A percentile compares a stretch with the other conserved stretches of the same genome.
Conservation (phyloP, 2,113 vertebrate genomes). For the Gorsachius goisagi region DNA sequence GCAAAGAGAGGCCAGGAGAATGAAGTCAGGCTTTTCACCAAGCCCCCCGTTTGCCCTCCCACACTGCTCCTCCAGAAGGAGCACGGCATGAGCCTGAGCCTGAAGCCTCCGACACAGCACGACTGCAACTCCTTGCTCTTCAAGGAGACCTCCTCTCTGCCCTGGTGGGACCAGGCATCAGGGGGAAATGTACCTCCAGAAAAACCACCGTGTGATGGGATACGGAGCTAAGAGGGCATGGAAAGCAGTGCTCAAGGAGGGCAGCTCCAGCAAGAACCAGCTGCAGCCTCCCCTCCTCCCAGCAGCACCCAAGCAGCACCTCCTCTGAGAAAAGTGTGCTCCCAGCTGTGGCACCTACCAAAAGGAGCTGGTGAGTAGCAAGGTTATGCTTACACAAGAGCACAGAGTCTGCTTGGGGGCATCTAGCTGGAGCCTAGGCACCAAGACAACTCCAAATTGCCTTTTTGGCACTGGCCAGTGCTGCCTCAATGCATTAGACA, state of each 20-base stretch:
- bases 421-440: background rate
- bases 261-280: background rate
- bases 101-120: background rate
- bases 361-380: background rate
- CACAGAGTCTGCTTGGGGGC: background rate
- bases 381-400: background rate
- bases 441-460: background rate
- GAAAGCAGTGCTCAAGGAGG: background rate
- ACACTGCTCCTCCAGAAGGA: background rate
- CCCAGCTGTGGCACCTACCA: background rate
- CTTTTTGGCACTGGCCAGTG: background rate
- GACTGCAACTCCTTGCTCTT: background rate
- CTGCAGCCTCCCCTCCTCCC: background rate
- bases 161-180: background rate
- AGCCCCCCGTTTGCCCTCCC: background rate
- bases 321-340: background rate
- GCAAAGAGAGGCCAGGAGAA: background rate
- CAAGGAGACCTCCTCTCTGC: background rate
- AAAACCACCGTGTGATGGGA: accelerated
- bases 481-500: background rate
- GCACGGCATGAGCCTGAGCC: background rate
- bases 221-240: background rate
- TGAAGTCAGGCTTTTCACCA: background rate
- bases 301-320: background rate
- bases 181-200: background rate